Evolutionary conservation across 2,113 vertebrate genomes (phyloP), one percentile per base, ranked within the genome.

Genomic region (Mirza zaza): DNA sequence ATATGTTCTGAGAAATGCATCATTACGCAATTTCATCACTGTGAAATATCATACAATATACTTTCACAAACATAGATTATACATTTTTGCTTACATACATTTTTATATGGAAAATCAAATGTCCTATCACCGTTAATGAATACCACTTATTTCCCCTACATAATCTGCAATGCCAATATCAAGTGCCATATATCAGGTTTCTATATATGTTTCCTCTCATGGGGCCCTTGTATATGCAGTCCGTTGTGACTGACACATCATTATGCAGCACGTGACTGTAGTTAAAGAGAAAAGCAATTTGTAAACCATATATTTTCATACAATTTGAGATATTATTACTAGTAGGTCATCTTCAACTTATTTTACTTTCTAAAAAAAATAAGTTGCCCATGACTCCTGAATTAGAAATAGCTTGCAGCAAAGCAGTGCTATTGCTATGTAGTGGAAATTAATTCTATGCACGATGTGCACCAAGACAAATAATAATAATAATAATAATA

Each of bases 351-450:
- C 29, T 84, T 90, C 34, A 55, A 70, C 25, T 93, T 94, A 75
- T 57, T 80, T 83, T 92, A 88, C 25, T 92, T 91, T 75, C 55
- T 52, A 63, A 39, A 48, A 55, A 79, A 81, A 71, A 91, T 77
- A 71, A 63, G 27, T n/a, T 94, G 81, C 25, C 3, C 8, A 34
- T 68, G 15, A 55, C 29, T 82, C 15, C 32, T 90, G 39, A 29
- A 42, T 92, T 67, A 95, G 80, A 95, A 96, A 71, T 6, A 86
- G 52, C 81, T 79, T 61, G 45, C n/a, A 75, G 86, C 14, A 13
- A 93, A 21, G 50, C 8, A n/a, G 73, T 39, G n/a, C 36, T 27
- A n/a, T 3, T 7, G 36, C 20, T 27, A 27, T 6, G 34, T 39
- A 32, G 25, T 20, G 17, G 52, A 75, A 84, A 96, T 77, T 27